phyloP scores from a whole-genome alignment of 2,113 vertebrate genomes.

The Camarhynchus parvulus region DNA sequence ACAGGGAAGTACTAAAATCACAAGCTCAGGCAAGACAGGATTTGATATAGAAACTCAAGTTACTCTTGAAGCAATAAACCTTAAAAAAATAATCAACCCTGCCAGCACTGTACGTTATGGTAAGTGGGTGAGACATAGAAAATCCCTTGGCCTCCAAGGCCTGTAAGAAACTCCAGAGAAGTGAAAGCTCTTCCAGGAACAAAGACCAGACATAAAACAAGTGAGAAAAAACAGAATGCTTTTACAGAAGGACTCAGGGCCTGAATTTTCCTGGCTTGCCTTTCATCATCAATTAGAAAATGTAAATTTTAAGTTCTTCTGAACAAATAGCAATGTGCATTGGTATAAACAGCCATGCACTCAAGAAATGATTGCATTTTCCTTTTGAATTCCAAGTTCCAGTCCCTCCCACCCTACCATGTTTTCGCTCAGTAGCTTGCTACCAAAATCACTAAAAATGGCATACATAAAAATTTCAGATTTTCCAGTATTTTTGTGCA shows the following conservation, averaged over 20 bases:
- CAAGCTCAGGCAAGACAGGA: neutral
- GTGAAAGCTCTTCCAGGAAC: neutral
- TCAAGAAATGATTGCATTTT: neutral
- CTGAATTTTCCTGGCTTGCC: neutral
- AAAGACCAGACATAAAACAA: neutral
- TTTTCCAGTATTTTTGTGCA: neutral
- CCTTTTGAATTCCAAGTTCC: neutral
- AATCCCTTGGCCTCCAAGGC: neutral
- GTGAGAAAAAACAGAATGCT: neutral
- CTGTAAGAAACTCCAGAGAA: neutral
- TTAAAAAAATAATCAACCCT: neutral
- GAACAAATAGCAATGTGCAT: neutral
- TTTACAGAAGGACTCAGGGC: neutral
- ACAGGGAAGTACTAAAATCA: conserved; percentile 38
- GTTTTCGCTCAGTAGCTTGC: neutral
- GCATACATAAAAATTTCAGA: neutral
- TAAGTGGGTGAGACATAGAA: neutral
- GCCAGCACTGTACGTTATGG: rapidly evolving
- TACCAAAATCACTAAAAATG: neutral
- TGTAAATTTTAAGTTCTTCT: neutral
- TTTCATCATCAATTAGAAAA: neutral
- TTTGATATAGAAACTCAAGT: neutral
- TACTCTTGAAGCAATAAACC: neutral
- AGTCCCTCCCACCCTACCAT: neutral
- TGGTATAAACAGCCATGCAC: neutral